Evolutionary conservation across 2,113 vertebrate genomes (phyloP), one percentile per base, ranked within the genome.

Genomic region (Columba livia): DNA sequence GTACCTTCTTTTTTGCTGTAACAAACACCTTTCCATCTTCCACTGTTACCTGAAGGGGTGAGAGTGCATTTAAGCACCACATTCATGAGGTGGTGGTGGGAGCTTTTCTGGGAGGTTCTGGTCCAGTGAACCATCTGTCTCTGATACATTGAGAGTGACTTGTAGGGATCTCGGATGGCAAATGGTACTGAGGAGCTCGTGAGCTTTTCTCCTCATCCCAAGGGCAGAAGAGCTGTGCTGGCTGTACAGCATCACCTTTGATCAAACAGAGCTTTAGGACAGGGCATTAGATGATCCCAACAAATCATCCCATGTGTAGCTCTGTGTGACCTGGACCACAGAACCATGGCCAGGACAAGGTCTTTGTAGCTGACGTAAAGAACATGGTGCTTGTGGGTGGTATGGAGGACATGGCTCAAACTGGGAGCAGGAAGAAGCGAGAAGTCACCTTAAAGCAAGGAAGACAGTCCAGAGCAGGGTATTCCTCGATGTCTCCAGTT

Each of bases 401-500:
- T 15, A 17, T 2, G 15, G 32, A 36, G 40, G 15, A 40, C 6
- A 1, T 3, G 31, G 32, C 10, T 14, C 15, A 12, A 23, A 56
- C 34, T 25, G 64, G 32, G 38, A 65, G 56, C 12, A 73, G 34
- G 20, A 83, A 40, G 61, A 32, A 53, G 14, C 9, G 19, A 54
- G 50, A 15, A 47, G 8, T 91, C 94, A 98, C 98, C 97, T 97
- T 85, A 51, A 97, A 98, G 75, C 88, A 81, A 23, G 98, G 97
- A 36, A 99, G 80, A 18, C 93, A 98, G 91, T 99, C 98, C 87
- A 99, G 96, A 21, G 98, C 96, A 21, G 99, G 99, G 88, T 98
- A 99, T 23, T 99, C 99, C 89, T 99, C 99, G 5, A 99, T 99
- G 85, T 99, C 98, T 25, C 99, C 99, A 2, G 98, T 99, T 87